Conservation (phyloP, 2,797 vertebrate species). For the Acridotheres tristis region DNA sequence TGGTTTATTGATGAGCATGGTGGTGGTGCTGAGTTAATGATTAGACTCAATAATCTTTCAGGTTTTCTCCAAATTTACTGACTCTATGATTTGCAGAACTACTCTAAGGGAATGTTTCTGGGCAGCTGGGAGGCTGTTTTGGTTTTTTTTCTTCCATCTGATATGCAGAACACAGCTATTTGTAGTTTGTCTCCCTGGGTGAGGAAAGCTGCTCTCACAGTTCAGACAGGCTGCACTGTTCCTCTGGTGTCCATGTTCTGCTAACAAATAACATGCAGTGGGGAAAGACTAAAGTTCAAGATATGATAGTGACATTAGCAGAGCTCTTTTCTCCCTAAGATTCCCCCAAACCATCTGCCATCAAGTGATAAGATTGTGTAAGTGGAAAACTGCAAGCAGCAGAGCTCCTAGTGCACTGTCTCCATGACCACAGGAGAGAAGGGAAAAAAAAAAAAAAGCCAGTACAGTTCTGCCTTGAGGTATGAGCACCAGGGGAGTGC, state of each 20-base stretch:
- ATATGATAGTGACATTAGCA: conserved; percentile 30
- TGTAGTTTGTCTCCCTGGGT: background rate
- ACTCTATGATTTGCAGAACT: background rate
- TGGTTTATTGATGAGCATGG: background rate
- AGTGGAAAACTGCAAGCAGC: conserved; percentile 37
- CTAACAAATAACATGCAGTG: conserved; percentile 43
- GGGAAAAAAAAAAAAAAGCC: background rate
- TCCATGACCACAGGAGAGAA: conserved; percentile 56
- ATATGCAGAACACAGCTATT: background rate
- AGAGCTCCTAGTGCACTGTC: conserved; percentile 57
- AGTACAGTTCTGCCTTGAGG: conserved; percentile 15
- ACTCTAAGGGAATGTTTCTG: background rate
- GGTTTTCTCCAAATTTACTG: background rate
- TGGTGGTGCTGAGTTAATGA: background rate
- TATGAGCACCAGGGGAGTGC: background rate
- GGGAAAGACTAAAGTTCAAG: conserved; percentile 57
- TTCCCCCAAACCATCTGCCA: conserved; percentile 68
- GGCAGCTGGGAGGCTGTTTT: background rate
- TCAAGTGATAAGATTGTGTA: conserved; percentile 53
- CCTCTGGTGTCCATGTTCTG: conserved; percentile 63
- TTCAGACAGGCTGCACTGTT: conserved; percentile 12
- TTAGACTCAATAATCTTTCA: background rate
- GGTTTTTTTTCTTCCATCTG: background rate
- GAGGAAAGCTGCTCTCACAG: background rate
- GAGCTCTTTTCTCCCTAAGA: conserved; percentile 54